Evolutionary conservation across 1,140 invertebrate genomes (phyloP), one percentile per base, ranked within the genome.

Genomic region (Maconellicoccus hirsutus): DNA sequence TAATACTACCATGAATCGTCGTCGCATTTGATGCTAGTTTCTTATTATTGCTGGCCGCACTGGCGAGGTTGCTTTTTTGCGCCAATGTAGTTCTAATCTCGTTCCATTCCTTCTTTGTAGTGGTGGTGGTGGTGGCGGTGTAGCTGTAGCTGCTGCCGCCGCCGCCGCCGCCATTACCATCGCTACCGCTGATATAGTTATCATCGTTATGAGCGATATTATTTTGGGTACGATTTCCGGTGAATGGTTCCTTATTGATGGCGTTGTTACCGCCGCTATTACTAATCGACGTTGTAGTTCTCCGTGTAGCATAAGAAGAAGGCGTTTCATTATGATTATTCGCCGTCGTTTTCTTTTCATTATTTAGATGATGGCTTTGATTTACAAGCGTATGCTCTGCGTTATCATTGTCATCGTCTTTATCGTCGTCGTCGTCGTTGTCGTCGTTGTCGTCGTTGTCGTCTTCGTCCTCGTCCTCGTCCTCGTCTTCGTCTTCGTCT

Each of bases 381-480:
- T n/a, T n/a, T n/a, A n/a, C n/a, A n/a, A n/a, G n/a, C n/a, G n/a
- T 7, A n/a, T 8, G 2, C 59, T 12, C 63, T 38, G n/a, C 33
- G 33, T 39, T 70, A 27, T 27, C 0, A 23, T 74, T 72, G 39
- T 75, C 4, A 74, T 74, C 12, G 74, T 74, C 12, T 75, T 75
- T 3, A 75, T 19, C 10, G 70, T 73, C 10, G 75, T 73, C 21
- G 59, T 71, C 6, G 71, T 70, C 42, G 73, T 73, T 21, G 70
- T 59, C 66, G 74, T 71, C 27, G 63, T 71, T 38, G 74, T 73
- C 16, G 76, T 76, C 72, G 75, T 75, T 12, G 74, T 75, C 21
- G 75, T 59, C 38, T 76, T 75, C n/a, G 77, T 71, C 59, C 76
- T 78, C 27, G 70, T 77, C n/a, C n/a, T n/a, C n/a, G n/a, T n/a